Base-by-base conservation (phyloP, 2,888 invertebrate species). In the Minunthozetes semirufus region DNA sequence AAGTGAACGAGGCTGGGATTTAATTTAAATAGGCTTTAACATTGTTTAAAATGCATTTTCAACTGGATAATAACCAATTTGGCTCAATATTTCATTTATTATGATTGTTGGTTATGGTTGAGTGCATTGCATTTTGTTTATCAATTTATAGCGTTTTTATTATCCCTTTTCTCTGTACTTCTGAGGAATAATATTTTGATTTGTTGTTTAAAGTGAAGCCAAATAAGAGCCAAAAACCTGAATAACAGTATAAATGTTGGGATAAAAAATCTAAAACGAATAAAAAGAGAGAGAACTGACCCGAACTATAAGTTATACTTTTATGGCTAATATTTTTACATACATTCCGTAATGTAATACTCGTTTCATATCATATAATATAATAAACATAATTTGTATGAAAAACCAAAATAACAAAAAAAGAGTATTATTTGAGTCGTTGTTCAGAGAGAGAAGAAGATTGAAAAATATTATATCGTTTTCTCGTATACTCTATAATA, bases 221-320 rank as follows among this genome's bases (percentile, higher is more conserved):
- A 19, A 63, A 38, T 33, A 33, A 11, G 2, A 38, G 17, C n/a
- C 11, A 19, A 63, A 38, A 63, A 33, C 56, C 56, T 25, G 56
- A 25, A 56, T 56, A 56, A 56, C 25, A 56, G 25, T 56, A 25
- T 56, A 56, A 11, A 48, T 17, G 22, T 9, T 22, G 53, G 19
- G 53, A 3, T 15, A 53, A 53, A 15, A 48, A 48, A 48, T 48
- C 13, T 8, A 48, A 48, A 48, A 17, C 25, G 25, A n/a, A 56
- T 56, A 56, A 56, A 56, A 25, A 27, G 38, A 63, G 38, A 63
- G 33, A 63, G 17, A 63, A 63, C 63, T 63, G 63, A 63, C 63
- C 63, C 63, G 29, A 63, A 63, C 63, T 33, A 63, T 63, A 63
- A 63, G 63, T 63, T 63, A 63, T 63, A 63, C 29, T 63, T 63